phyloP scores from a whole-genome alignment of 2,888 invertebrate species.

The Herminia tarsipennalis region DNA sequence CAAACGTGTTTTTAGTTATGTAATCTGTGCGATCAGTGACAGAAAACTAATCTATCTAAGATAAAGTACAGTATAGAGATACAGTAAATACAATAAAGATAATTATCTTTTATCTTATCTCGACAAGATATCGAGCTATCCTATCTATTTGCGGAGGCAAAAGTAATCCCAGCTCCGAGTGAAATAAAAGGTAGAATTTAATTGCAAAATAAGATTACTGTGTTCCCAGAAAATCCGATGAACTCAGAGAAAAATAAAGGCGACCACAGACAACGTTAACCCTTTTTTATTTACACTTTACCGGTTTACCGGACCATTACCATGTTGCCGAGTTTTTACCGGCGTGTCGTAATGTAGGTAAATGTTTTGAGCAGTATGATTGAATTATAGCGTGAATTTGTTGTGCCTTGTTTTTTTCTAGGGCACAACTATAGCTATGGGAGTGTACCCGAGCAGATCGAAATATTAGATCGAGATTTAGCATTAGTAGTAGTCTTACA shows the following conservation, averaged over 20 bases:
- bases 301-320: conserved; percentile 27
- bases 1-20: too few species aligned
- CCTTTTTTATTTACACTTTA: conserved; percentile 52
- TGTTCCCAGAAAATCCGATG: conserved; percentile 45
- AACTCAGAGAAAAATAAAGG: conserved; percentile 42
- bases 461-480: too few species aligned
- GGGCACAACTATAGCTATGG: too few species aligned
- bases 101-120: too few species aligned
- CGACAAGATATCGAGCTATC: conserved; percentile 29
- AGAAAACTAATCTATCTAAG: too few species aligned
- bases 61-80: too few species aligned
- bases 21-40: too few species aligned
- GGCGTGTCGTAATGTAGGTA: conserved; percentile 11
- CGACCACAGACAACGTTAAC: conserved; percentile 31
- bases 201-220: conserved; percentile 61
- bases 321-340: conserved; percentile 20
- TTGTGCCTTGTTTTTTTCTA: too few species aligned
- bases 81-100: too few species aligned
- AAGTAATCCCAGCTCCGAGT: conserved; percentile 51
- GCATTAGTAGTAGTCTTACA: too few species aligned
- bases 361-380: conserved; percentile 1
- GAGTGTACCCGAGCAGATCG: too few species aligned
- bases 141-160: conserved; percentile 41
- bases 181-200: conserved; percentile 58
- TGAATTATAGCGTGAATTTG: too few species aligned